These are phyloP conservation scores for Bombus balteatus DNA, from an alignment of 1,140 invertebrate species.

Conservation along the genomic window DNA sequence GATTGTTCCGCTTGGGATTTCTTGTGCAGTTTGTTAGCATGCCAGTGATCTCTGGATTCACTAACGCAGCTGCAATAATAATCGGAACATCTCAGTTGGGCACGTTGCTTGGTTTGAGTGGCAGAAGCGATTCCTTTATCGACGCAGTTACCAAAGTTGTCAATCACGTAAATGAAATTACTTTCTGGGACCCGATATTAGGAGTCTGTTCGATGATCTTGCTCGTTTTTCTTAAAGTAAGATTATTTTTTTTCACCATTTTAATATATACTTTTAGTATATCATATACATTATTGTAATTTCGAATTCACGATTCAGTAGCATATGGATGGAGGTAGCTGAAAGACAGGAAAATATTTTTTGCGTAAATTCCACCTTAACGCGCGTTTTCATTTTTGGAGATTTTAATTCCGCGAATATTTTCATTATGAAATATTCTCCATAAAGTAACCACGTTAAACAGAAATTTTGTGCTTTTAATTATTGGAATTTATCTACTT, in stretches of 20 bases:
- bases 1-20: conserved; percentile 86
- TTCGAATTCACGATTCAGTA: too few species aligned
- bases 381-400: too few species aligned
- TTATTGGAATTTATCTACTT: too few species aligned
- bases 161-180: conserved; percentile 72
- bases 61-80: conserved; percentile 87
- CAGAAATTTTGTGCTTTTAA: too few species aligned
- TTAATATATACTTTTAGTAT: neutral
- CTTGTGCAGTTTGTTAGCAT: conserved; percentile 84
- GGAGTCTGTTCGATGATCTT: conserved; percentile 79
- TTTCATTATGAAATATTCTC: too few species aligned
- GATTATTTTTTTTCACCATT: neutral
- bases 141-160: conserved; percentile 80
- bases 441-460: too few species aligned
- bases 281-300: too few species aligned
- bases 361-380: too few species aligned
- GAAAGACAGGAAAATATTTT: too few species aligned
- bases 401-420: too few species aligned
- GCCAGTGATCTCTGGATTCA: conserved; percentile 88
- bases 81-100: conserved; percentile 87
- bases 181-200: conserved; percentile 78
- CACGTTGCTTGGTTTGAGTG: conserved; percentile 82
- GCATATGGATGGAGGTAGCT: too few species aligned
- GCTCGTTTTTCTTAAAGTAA: conserved; percentile 77
- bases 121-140: conserved; percentile 78